These are phyloP conservation scores for Antitype chi DNA, from an alignment of 2,888 invertebrate genomes.

Conservation along the genomic window DNA sequence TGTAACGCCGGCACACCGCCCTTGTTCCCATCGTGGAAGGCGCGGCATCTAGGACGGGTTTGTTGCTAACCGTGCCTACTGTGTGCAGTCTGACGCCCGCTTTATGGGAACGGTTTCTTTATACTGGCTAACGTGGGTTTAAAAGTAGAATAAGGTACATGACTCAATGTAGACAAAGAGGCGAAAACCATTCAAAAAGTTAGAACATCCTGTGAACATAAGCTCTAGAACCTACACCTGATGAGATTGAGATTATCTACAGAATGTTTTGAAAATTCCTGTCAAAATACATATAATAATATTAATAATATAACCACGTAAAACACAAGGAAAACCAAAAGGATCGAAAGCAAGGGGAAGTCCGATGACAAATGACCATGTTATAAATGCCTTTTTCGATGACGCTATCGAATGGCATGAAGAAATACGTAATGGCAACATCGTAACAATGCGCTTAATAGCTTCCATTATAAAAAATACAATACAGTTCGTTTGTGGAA, in stretches of 20 bases:
- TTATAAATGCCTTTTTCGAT: slow-evolving; percentile 49
- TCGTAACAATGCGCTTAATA: slow-evolving; percentile 14
- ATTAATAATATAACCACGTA: slow-evolving; percentile 1
- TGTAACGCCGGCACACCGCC: slow-evolving; percentile 51
- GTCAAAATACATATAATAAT: background rate
- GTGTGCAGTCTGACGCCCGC: slow-evolving; percentile 30
- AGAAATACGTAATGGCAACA: slow-evolving; percentile 36
- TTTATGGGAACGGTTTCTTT: slow-evolving; percentile 50
- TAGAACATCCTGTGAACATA: background rate
- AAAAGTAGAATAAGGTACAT: slow-evolving; percentile 13
- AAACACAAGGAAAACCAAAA: slow-evolving; percentile 55
- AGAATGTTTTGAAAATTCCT: background rate
- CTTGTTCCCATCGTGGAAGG: slow-evolving; percentile 57
- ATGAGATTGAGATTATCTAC: background rate
- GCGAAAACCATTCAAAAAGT: background rate
- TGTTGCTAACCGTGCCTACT: slow-evolving; percentile 47
- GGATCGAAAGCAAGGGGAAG: slow-evolving; percentile 53
- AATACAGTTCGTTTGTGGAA: background rate
- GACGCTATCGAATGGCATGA: slow-evolving; percentile 33
- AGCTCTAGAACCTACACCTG: background rate
- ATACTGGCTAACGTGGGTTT: slow-evolving; percentile 10
- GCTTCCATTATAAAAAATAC: slow-evolving; percentile 10
- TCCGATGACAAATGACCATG: slow-evolving; percentile 46
- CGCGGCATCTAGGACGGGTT: slow-evolving; percentile 63
- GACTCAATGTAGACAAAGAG: background rate